A percentile compares a stretch with the other conserved stretches of the same genome.
These are phyloP conservation scores for Laticauda colubrina DNA, from an alignment of 2,113 vertebrate genomes.

Conservation along the genomic window DNA sequence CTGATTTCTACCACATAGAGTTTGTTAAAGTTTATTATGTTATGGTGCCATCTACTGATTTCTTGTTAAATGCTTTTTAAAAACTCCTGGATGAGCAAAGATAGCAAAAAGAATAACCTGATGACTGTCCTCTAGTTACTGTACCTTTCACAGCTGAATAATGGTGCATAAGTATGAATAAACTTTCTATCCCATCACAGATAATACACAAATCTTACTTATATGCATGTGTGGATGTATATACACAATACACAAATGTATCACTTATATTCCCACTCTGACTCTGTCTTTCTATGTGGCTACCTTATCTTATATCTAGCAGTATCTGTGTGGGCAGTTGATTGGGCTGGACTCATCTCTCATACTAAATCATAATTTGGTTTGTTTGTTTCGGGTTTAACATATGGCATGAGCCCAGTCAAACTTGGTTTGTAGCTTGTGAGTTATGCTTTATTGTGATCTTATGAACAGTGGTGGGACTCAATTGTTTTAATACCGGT, in stretches of 20 bases:
- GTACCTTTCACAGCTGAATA: neutral
- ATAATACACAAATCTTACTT: neutral
- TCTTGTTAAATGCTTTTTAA: neutral
- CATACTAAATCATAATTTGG: neutral
- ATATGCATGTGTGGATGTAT: neutral
- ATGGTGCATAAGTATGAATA: neutral
- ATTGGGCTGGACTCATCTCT: neutral
- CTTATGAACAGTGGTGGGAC: neutral
- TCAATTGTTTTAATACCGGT: too few relatives aligned
- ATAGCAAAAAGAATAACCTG: neutral
- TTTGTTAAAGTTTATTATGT: conserved; percentile 47
- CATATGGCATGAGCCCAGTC: neutral
- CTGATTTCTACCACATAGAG: neutral
- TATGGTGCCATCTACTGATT: conserved; percentile 74
- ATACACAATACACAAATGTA: neutral
- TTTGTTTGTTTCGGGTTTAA: neutral
- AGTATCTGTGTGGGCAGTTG: neutral
- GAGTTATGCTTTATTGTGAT: neutral
- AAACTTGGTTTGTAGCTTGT: neutral
- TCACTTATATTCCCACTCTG: neutral
- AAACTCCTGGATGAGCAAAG: neutral
- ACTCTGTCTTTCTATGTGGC: neutral
- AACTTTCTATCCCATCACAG: neutral
- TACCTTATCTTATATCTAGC: neutral
- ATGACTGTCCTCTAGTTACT: neutral